These are phyloP conservation scores for Vidua chalybeata DNA, from an alignment of 2,113 vertebrate species.

Conservation along the genomic window DNA sequence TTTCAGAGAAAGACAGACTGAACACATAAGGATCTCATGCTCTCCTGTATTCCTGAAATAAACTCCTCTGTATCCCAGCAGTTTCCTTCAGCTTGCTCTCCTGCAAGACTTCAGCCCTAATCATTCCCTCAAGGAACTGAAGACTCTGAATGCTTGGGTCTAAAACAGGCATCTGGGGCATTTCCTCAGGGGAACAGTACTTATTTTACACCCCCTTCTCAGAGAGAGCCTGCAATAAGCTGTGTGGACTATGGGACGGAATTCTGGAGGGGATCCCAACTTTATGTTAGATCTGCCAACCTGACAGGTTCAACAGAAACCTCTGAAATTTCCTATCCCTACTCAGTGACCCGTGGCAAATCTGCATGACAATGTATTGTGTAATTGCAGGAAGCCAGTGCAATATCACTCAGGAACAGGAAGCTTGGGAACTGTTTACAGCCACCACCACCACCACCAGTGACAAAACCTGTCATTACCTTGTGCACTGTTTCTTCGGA, in stretches of 20 bases:
- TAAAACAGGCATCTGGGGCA: background rate
- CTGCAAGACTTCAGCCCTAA: background rate
- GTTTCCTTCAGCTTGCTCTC: background rate
- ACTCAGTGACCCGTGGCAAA: conserved; percentile 64
- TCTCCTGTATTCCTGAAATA: background rate
- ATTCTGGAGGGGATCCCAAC: conserved; percentile 66
- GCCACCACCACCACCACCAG: background rate
- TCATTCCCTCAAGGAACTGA: background rate
- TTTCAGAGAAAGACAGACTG: background rate
- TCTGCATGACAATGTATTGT: conserved; percentile 70
- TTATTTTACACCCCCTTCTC: conserved; percentile 40
- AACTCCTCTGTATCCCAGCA: background rate
- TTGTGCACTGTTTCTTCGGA: conserved; percentile 25
- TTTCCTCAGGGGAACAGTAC: background rate
- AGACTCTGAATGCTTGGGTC: background rate
- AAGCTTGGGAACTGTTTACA: conserved; percentile 20
- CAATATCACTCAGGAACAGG: conserved; percentile 21
- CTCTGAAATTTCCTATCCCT: conserved; percentile 70
- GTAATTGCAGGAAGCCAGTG: conserved; percentile 61
- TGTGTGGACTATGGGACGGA: conserved; percentile 53
- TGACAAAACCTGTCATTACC: conserved; percentile 35
- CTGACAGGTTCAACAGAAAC: conserved; percentile 68
- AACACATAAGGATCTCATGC: background rate
- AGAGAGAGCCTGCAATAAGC: conserved; percentile 47
- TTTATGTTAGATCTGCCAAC: conserved; percentile 61